Percentiles rank a stretch among this genome's conserved stretches.
Evolutionary conservation across 2,888 invertebrate genomes (phyloP).

Genomic region (Alentia gelatinosa): DNA sequence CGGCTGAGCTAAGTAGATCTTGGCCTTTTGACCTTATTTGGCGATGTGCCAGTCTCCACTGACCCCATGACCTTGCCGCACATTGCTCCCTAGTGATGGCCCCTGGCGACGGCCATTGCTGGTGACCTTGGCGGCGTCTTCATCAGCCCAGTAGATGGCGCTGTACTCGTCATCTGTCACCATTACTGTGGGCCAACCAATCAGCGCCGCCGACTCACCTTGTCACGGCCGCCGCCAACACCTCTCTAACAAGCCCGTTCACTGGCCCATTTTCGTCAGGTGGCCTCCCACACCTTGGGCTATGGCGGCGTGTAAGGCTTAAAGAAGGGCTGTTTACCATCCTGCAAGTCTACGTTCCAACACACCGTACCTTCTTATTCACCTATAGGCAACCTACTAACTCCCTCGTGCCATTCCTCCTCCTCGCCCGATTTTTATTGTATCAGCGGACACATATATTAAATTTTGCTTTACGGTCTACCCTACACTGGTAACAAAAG

Average conservation of each 20-base stretch:
- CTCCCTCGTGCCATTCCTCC: no score
- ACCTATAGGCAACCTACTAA: no score
- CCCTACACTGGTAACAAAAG: no score
- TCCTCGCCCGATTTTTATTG: no score
- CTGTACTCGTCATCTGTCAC: constrained; percentile 13
- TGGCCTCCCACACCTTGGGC: neutral
- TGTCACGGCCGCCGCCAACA: constrained; percentile 30
- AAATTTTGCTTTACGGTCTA: no score
- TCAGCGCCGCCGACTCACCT: constrained; percentile 5
- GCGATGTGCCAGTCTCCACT: neutral
- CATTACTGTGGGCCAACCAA: neutral
- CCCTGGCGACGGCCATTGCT: neutral
- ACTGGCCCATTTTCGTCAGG: neutral
- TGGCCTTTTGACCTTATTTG: constrained; percentile 19
- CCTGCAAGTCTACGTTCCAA: no score
- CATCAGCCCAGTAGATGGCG: constrained; percentile 21
- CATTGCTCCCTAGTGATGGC: neutral
- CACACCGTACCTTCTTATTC: no score
- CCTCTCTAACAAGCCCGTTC: constrained; percentile 16
- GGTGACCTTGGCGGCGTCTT: constrained; percentile 31
- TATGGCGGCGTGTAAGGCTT: neutral
- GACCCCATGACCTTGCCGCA: neutral
- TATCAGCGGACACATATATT: no score
- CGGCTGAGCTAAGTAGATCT: neutral
- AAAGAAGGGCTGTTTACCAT: no score